Conservation (phyloP, 2,888 invertebrate species). For the Agapostemon virescens region DNA sequence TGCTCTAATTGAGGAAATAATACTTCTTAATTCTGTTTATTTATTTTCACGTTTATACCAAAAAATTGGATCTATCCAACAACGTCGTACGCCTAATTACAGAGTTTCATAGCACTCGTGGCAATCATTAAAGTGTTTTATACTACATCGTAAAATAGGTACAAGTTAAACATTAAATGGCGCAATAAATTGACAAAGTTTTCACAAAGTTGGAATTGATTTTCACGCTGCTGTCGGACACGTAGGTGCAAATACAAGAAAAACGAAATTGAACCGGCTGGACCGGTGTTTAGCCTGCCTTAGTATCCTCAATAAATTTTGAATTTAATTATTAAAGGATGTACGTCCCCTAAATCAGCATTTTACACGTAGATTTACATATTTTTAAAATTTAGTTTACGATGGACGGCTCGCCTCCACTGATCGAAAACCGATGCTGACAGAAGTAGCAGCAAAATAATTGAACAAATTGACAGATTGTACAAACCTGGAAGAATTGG, state of each 20-base stretch:
- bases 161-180: not conserved
- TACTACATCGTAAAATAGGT: not conserved
- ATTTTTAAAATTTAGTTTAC: not conserved
- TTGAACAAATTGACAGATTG: not conserved
- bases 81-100: not conserved
- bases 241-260: not conserved
- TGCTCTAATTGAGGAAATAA: conserved; percentile 9
- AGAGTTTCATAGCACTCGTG: not conserved
- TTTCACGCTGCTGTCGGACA: not conserved
- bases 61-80: not conserved
- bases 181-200: not conserved
- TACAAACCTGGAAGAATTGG: not conserved
- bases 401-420: not conserved
- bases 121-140: not conserved
- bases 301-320: not conserved
- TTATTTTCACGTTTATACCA: not conserved
- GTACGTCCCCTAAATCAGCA: not conserved
- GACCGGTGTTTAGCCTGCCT: not conserved
- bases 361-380: not conserved
- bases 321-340: not conserved
- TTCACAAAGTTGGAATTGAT: not conserved
- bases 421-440: not conserved
- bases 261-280: not conserved
- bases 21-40: not conserved
- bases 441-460: not conserved